These are phyloP conservation scores for Oegoconia quadripuncta DNA, from an alignment of 2,888 invertebrate genomes.

Conservation along the genomic window DNA sequence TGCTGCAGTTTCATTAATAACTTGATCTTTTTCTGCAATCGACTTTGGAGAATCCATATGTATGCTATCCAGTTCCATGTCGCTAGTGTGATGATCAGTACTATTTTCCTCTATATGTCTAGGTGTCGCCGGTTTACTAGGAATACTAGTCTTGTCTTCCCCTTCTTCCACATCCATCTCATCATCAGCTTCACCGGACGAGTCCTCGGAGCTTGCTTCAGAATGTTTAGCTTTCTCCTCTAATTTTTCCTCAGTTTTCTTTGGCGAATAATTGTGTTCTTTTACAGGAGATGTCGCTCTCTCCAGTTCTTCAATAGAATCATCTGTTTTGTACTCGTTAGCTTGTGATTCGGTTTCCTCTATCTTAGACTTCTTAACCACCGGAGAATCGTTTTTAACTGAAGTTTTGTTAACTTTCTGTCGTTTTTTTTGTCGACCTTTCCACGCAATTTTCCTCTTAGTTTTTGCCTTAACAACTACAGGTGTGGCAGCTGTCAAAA, in stretches of 20 bases:
- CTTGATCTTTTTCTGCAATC: slow-evolving; percentile 58
- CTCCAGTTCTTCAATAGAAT: slow-evolving; percentile 43
- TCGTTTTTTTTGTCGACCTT: slow-evolving; percentile 62
- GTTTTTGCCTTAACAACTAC: slow-evolving; percentile 43
- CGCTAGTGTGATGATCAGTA: slow-evolving; percentile 71
- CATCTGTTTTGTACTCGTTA: slow-evolving; percentile 49
- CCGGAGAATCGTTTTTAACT: slow-evolving; percentile 40
- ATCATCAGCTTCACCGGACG: slow-evolving; percentile 82
- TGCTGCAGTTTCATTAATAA: slow-evolving; percentile 50
- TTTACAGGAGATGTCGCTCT: slow-evolving; percentile 25
- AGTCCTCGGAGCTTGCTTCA: slow-evolving; percentile 79
- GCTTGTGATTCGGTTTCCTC: slow-evolving; percentile 33
- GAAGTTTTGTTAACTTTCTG: slow-evolving; percentile 40
- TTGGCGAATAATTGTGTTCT: slow-evolving; percentile 28
- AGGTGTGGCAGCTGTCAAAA: slow-evolving; percentile 32
- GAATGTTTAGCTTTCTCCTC: slow-evolving; percentile 58
- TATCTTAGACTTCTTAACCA: slow-evolving; percentile 54
- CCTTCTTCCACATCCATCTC: slow-evolving; percentile 83
- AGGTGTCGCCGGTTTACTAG: slow-evolving; percentile 60
- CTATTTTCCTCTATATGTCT: slow-evolving; percentile 59
- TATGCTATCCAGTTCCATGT: slow-evolving; percentile 72
- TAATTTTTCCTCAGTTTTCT: slow-evolving; percentile 37
- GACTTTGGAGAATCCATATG: slow-evolving; percentile 73
- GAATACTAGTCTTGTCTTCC: slow-evolving; percentile 59
- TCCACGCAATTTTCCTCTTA: slow-evolving; percentile 75